Conservation (phyloP, 2,888 invertebrate genomes). For the Rapana venosa region DNA sequence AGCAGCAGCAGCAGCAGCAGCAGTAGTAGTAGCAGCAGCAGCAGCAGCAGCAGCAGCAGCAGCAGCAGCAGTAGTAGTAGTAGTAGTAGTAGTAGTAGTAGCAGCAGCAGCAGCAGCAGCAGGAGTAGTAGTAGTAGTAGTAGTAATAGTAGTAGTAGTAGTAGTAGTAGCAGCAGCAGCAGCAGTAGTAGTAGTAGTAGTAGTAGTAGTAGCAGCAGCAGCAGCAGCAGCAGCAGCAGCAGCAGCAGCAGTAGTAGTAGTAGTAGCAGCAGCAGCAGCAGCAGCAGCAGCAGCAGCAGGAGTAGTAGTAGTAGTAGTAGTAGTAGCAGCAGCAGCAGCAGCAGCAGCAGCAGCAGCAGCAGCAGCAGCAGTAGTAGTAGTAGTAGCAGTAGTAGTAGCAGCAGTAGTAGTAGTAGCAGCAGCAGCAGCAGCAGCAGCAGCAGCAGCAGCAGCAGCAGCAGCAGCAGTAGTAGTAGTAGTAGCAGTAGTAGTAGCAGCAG, state of each 20-base stretch:
- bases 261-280: not conserved
- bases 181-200: conserved; percentile 36
- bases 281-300: not conserved
- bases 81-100: not conserved
- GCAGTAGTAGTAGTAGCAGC: too few relatives aligned
- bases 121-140: not conserved
- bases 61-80: too few relatives aligned
- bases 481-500: too few relatives aligned
- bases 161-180: conserved; percentile 36
- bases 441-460: too few relatives aligned
- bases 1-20: too few relatives aligned
- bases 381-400: too few relatives aligned
- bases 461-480: too few relatives aligned
- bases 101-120: not conserved
- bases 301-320: not conserved
- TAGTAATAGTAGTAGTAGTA: not conserved
- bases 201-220: conserved; percentile 31
- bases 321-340: conserved; percentile 41
- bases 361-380: conserved; percentile 40
- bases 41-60: too few relatives aligned
- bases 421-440: too few relatives aligned
- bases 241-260: not conserved
- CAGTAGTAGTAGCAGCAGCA: too few relatives aligned
- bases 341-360: conserved; percentile 31
- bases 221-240: conserved; percentile 14